phyloP scores from a whole-genome alignment of 2,888 invertebrate species.

The Eurois occulta region DNA sequence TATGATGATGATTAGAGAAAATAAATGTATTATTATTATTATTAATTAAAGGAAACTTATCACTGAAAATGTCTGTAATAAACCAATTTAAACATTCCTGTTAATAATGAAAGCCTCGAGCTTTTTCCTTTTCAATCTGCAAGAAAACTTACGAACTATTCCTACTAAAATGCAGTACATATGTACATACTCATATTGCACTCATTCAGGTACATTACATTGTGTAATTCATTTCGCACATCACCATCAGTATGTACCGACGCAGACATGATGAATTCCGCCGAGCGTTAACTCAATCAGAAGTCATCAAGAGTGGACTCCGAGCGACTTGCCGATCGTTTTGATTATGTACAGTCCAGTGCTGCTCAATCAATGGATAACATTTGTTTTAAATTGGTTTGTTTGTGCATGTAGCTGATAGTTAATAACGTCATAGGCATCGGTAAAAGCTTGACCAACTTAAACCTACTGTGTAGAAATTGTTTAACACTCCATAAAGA shows the following conservation, averaged over 20 bases:
- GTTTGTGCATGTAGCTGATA: neutral
- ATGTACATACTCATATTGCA: neutral
- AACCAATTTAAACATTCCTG: neutral
- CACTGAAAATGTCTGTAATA: neutral
- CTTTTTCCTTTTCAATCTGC: neutral
- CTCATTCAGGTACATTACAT: neutral
- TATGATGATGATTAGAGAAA: too few species aligned
- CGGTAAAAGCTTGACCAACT: neutral
- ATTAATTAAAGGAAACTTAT: neutral
- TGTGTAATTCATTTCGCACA: neutral
- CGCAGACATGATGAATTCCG: conserved; percentile 9
- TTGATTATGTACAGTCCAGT: conserved; percentile 24
- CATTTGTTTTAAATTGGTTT: conserved; percentile 10
- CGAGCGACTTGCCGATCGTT: conserved; percentile 19
- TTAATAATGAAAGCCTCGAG: neutral
- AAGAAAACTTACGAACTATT: neutral
- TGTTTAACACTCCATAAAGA: neutral
- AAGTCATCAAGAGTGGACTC: conserved; percentile 44
- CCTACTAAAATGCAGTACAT: neutral
- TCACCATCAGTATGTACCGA: neutral
- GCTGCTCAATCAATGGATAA: conserved; percentile 18
- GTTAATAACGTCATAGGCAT: neutral
- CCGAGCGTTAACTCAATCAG: conserved; percentile 54
- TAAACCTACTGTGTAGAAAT: neutral
- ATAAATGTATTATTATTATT: too few species aligned